Percentiles rank a stretch among this genome's conserved stretches.
phyloP scores from a whole-genome alignment of 2,888 invertebrate species.

The Phasia obesa region DNA sequence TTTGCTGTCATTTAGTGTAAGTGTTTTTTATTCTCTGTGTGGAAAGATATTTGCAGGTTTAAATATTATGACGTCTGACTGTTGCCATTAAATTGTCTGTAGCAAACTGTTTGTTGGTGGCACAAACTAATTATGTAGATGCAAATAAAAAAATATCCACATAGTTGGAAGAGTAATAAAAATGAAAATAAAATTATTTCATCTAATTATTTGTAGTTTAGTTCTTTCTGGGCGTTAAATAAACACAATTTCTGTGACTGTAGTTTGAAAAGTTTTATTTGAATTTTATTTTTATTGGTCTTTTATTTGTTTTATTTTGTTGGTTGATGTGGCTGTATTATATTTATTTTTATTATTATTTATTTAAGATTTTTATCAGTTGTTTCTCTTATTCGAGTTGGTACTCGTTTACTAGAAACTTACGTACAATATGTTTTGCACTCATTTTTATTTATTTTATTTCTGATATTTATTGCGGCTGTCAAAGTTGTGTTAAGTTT shows the following conservation, averaged over 20 bases:
- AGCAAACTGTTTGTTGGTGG: neutral
- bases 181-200: neutral
- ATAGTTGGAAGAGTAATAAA: neutral
- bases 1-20: slow-evolving; percentile 24
- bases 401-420: slow-evolving; percentile 14
- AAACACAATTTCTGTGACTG: neutral
- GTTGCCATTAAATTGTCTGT: slow-evolving; percentile 21
- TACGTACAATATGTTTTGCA: slow-evolving; percentile 29
- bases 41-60: neutral
- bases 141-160: neutral
- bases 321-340: slow-evolving; percentile 47
- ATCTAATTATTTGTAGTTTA: neutral
- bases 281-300: slow-evolving; percentile 71
- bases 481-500: too few relatives aligned
- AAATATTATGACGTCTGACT: neutral
- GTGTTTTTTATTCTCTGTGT: neutral
- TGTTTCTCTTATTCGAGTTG: slow-evolving; percentile 26
- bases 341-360: slow-evolving; percentile 58
- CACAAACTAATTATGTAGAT: slow-evolving; percentile 41
- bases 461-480: slow-evolving; percentile 42
- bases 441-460: slow-evolving; percentile 36
- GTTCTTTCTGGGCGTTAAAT: neutral
- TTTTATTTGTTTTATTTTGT: slow-evolving; percentile 50
- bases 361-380: slow-evolving; percentile 65
- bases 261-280: neutral